phyloP scores from a whole-genome alignment of 2,113 vertebrate species.

The Nansenia antarctica region DNA sequence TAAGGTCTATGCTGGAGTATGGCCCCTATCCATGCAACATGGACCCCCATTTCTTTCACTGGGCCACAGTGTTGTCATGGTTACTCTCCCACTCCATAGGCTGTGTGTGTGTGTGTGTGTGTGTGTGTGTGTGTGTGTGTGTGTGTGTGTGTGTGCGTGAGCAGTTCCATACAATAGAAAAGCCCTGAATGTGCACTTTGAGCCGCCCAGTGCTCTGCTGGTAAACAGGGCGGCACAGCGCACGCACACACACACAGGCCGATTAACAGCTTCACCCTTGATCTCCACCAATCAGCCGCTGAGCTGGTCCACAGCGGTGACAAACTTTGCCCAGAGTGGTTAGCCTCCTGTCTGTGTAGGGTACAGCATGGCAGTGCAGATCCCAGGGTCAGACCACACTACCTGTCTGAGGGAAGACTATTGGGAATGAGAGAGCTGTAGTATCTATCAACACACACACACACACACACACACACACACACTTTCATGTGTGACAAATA shows the following conservation, averaged over 20 bases:
- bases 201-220: not conserved
- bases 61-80: not conserved
- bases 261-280: constrained; percentile 55
- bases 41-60: not conserved
- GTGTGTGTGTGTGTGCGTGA: not conserved
- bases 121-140: not conserved
- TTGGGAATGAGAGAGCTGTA: not conserved
- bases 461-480: not conserved
- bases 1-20: not conserved
- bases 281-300: constrained; percentile 41
- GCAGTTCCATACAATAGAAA: not conserved
- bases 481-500: too few relatives aligned
- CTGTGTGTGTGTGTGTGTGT: not conserved
- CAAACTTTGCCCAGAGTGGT: constrained; percentile 50
- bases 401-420: not conserved
- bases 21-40: not conserved
- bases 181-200: constrained; percentile 21
- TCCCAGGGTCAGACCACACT: not conserved
- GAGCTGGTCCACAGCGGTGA: not conserved
- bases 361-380: not conserved
- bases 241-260: constrained; percentile 14
- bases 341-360: constrained; percentile 19
- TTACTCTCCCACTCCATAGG: not conserved
- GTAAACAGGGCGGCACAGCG: not conserved
- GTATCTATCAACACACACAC: too few relatives aligned